Percentiles rank a stretch among this genome's conserved stretches.
Evolutionary conservation across 1,140 invertebrate genomes (phyloP).

Genomic region (Plectrocnemia conspersa): DNA sequence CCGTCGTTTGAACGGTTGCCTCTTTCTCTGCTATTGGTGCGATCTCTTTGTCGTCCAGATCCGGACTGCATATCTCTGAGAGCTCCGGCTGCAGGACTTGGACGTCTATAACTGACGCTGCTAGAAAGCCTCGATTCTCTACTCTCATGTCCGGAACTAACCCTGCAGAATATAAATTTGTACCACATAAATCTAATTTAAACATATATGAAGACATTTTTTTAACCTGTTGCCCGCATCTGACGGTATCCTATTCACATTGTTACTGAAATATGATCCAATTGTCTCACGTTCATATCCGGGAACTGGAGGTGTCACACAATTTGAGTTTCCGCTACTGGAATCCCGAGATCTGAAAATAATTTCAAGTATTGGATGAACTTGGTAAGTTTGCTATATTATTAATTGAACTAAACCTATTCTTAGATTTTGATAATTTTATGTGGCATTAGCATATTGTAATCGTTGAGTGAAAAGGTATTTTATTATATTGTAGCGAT

Average conservation of each 20-base stretch:
- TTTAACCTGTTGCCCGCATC: constrained; percentile 6
- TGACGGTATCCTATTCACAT: constrained; percentile 29
- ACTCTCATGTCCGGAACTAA: constrained; percentile 9
- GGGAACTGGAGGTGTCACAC: constrained; percentile 27
- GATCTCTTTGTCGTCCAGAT: constrained; percentile 43
- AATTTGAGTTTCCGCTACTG: constrained; percentile 38
- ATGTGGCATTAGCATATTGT: constrained; percentile 3
- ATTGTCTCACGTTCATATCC: constrained; percentile 31
- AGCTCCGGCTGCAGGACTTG: constrained; percentile 39
- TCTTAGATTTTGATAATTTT: no score
- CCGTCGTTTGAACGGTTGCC: constrained; percentile 60
- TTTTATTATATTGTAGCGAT: no score
- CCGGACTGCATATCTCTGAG: constrained; percentile 40
- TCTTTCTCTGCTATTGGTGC: constrained; percentile 47
- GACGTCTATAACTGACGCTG: constrained; percentile 20
- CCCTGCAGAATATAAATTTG: not conserved
- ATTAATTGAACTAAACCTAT: no score
- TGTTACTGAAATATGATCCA: constrained; percentile 36
- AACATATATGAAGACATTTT: not conserved
- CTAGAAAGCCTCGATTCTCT: constrained; percentile 24
- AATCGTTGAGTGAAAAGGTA: not conserved
- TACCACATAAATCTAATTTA: no score
- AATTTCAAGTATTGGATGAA: constrained; percentile 17
- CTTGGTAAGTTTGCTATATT: not conserved
- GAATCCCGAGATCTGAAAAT: constrained; percentile 39